Percentiles rank a stretch among this genome's conserved stretches.
Conservation (phyloP, 2,113 vertebrate genomes). For the Peromyscus maniculatus region DNA sequence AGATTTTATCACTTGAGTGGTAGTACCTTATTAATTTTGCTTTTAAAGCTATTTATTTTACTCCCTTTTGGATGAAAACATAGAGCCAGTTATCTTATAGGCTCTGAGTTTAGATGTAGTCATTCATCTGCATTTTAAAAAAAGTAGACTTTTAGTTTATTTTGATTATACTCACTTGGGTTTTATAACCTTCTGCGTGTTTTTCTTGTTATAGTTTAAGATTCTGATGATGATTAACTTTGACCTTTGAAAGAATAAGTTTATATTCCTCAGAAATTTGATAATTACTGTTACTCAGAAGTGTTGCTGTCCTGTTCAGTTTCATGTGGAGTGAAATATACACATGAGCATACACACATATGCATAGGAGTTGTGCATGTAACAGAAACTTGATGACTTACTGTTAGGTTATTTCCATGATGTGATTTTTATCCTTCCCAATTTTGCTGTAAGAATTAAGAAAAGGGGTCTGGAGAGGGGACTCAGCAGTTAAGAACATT, state of each 20-base stretch:
- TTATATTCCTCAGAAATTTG: constrained; percentile 4
- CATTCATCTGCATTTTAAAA: neutral
- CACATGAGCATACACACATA: neutral
- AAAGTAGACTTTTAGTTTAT: constrained; percentile 34
- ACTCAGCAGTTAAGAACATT: neutral
- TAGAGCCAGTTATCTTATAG: neutral
- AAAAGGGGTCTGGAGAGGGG: neutral
- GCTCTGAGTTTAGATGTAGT: neutral
- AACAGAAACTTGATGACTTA: neutral
- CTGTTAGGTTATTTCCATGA: constrained; percentile 51
- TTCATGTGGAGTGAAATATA: neutral
- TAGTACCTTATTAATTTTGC: neutral
- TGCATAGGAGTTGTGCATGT: neutral
- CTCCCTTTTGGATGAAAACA: neutral
- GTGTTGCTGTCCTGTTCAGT: neutral
- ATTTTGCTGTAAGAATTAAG: constrained; percentile 44
- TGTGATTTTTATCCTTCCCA: constrained; percentile 23
- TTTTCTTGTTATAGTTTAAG: constrained; percentile 44
- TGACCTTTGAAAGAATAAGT: constrained; percentile 30
- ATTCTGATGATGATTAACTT: constrained; percentile 49
- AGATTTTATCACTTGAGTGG: constrained; percentile 12
- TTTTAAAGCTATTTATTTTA: neutral
- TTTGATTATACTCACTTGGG: neutral
- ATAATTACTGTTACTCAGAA: constrained; percentile 21
- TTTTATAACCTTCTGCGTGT: neutral